Evolutionary conservation across 2,797 vertebrate genomes (phyloP), one percentile per base, ranked within the genome.

Genomic region (Thamnophis elegans): DNA sequence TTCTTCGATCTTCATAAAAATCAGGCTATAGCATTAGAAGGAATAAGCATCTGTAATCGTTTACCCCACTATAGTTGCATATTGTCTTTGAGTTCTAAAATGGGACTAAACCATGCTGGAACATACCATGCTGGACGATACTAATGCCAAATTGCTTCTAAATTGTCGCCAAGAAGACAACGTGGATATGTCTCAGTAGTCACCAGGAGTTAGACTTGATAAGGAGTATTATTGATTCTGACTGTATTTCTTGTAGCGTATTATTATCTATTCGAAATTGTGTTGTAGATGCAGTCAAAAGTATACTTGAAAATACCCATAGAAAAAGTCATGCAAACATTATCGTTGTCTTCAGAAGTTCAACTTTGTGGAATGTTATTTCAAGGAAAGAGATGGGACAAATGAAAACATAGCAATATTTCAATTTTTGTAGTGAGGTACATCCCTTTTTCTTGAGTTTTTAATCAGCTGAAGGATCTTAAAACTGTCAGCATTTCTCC

Each of bases 351-450:
- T 90, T 86, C 95, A 95, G 95, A 94, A 96, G 93, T 96, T 51
- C 6, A 94, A 92, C 95, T 95, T 95, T 93, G 95, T 94, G 96
- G 95, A 97, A 94, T 96, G 96, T 96, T 97, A 95, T 93, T 90
- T 97, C 96, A 97, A 94, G 95, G 96, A 95, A 85, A 95, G 97
- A 96, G 97, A 97, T 95, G 97, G 96, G 94, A 96, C 97, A 96
- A 95, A 95, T 96, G 95, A 95, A 96, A 94, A 95, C 89, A 55
- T 94, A 96, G 92, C 95, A 95, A 96, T 89, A 91, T 97, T 97
- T 97, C 95, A 96, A 96, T 94, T 5, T 13, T 89, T 89, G 16
- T 0, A 2, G 1, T 58, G 1, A 89, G 32, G 85, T 87, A 82
- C 59, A 32, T 5, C 1, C 68, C 90, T 92, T 51, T 93, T 0